Base-by-base conservation (phyloP, 2,797 vertebrate species). In the Adrianichthys oophorus region DNA sequence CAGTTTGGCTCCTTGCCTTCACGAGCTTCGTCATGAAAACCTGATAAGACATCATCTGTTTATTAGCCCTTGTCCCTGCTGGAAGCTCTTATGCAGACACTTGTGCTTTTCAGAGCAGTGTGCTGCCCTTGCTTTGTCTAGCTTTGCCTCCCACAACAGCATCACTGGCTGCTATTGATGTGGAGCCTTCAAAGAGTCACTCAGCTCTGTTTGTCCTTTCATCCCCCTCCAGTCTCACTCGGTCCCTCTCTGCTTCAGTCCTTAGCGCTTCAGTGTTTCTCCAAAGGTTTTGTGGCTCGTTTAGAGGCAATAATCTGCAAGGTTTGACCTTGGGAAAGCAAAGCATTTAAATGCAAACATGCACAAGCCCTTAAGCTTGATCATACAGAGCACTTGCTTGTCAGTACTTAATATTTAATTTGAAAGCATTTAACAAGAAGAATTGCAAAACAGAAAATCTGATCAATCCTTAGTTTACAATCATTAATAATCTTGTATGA, bases 251-350 rank as follows among this genome's bases (percentile, higher is more conserved):
- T 54, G 52, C 62, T 42, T 56, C 66, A 40, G 52, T 65, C 66
- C 56, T 68, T 26, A 41, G 48, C 42, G 44, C n/a, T 42, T 48
- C 56, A 60, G 65, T 58, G 55, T 17, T 45, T 54, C 59, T 69
- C 65, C 41, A 43, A 59, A 70, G 67, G 72, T 68, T 79, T 82
- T 78, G 77, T 76, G 65, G 70, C 76, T 80, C 54, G 61, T 69
- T 75, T 18, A 18, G 65, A 83, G 78, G 77, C 78, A 41, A 5
- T 3, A 59, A 48, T 68, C 74, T 57, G 7, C 7, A 1, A 19
- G 62, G 61, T 4, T 40, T 62, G 72, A 82, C 85, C 82, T 84
- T 83, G 72, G 53, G 24, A 61, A 68, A 59, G 62, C 45, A 15
- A 62, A 65, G 16, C 40, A 5, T 21, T 40, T 62, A 24, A 63